These are phyloP conservation scores for Caenorhabditis drosophilae DNA, from an alignment of 2,888 invertebrate genomes.

Conservation along the genomic window DNA sequence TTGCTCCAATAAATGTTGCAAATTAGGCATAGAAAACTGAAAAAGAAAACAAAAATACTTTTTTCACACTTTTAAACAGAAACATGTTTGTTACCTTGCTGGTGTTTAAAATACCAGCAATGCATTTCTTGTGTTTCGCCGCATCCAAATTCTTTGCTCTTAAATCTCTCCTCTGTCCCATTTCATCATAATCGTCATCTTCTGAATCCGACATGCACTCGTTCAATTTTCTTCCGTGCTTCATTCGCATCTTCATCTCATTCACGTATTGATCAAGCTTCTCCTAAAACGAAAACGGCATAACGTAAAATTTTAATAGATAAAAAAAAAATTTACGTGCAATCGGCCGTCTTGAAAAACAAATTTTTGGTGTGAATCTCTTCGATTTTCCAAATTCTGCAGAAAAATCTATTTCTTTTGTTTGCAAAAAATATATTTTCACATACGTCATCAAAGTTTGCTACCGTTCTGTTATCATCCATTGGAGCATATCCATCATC, in stretches of 20 bases:
- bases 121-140: slow-evolving; percentile 24
- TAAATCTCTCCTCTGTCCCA: neutral
- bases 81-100: too few relatives aligned
- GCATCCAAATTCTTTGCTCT: slow-evolving; percentile 30
- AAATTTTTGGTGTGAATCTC: too few relatives aligned
- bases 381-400: too few relatives aligned
- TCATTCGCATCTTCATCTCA: slow-evolving; percentile 10
- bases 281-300: neutral
- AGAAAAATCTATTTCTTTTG: too few relatives aligned
- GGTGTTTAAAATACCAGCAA: slow-evolving; percentile 25
- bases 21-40: slow-evolving; percentile 19
- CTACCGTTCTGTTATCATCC: neutral
- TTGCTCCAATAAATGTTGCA: slow-evolving; percentile 8
- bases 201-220: too few relatives aligned
- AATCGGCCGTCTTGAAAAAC: too few relatives aligned
- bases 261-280: slow-evolving; percentile 4
- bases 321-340: too few relatives aligned
- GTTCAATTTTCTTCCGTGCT: too few relatives aligned
- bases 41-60: neutral
- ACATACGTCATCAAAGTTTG: too few relatives aligned
- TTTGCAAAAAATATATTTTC: too few relatives aligned
- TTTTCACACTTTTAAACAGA: too few relatives aligned
- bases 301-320: too few relatives aligned
- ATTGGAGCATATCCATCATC: neutral
- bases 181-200: slow-evolving; percentile 9